Evolutionary conservation across 2,797 vertebrate species (phyloP).

Genomic region (Eremophila alpestris): DNA sequence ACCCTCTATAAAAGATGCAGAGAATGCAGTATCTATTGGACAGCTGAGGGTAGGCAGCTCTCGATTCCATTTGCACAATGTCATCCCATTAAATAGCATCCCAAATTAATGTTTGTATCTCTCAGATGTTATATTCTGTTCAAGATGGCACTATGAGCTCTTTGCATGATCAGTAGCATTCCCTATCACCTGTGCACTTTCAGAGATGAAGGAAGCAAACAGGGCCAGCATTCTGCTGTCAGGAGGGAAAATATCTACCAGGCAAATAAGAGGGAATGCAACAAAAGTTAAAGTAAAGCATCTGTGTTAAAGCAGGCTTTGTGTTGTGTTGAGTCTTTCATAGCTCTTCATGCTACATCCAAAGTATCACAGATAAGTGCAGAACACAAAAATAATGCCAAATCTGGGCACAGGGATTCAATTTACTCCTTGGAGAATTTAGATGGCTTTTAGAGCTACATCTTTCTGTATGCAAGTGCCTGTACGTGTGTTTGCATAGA

Average conservation of each 20-base stretch:
- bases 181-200: background rate
- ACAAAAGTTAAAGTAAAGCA: background rate
- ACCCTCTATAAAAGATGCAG: background rate
- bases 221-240: background rate
- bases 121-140: background rate
- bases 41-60: background rate
- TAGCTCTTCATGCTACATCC: background rate
- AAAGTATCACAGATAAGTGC: background rate
- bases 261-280: background rate
- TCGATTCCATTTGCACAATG: background rate
- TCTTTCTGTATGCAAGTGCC: background rate
- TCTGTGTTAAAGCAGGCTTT: background rate
- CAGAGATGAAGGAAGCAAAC: background rate
- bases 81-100: background rate
- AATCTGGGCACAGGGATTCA: background rate
- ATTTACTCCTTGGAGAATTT: background rate
- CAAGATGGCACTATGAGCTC: background rate
- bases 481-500: background rate
- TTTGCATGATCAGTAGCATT: background rate
- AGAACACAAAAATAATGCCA: background rate
- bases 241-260: background rate
- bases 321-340: background rate
- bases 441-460: background rate
- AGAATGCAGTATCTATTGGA: background rate
- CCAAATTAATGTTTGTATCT: conserved; percentile 13